Percentiles rank a stretch among this genome's conserved stretches.
phyloP scores from a whole-genome alignment of 1,140 invertebrate genomes.

The Saccostrea glomerata region DNA sequence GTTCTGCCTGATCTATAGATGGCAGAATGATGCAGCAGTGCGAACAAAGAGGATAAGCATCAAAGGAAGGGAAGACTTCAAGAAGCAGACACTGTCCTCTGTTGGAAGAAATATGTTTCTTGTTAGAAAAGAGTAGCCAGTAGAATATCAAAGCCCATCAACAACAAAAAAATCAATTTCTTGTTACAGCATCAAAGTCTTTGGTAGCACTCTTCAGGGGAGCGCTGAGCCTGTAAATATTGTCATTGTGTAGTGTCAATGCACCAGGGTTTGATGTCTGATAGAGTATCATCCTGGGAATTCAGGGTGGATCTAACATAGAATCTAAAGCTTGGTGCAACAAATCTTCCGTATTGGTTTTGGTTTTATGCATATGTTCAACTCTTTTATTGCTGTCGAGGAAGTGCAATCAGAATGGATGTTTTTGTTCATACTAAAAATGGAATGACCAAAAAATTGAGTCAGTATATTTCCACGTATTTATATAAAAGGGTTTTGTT shows the following conservation, averaged over 20 bases:
- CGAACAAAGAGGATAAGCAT: neutral
- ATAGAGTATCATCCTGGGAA: neutral
- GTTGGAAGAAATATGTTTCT: neutral
- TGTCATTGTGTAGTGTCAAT: neutral
- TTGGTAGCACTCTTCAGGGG: neutral
- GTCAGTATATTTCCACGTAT: neutral
- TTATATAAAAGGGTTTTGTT: neutral
- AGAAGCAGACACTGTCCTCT: neutral
- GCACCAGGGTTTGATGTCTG: neutral
- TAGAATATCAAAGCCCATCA: slow-evolving; percentile 6
- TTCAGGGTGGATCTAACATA: too few species aligned
- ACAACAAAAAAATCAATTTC: slow-evolving; percentile 31
- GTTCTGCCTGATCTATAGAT: neutral
- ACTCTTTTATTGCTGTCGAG: neutral
- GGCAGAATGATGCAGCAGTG: neutral
- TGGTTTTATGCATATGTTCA: neutral
- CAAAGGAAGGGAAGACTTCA: neutral
- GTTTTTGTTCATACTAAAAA: neutral
- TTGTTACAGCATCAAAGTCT: slow-evolving; percentile 32
- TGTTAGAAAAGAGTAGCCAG: neutral
- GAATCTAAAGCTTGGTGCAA: neutral
- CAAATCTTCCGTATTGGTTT: neutral
- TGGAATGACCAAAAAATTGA: neutral
- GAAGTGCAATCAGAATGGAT: neutral
- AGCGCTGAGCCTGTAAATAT: neutral